Base-by-base conservation (phyloP, 2,888 invertebrate species). In the Hyposoter dolosus region DNA sequence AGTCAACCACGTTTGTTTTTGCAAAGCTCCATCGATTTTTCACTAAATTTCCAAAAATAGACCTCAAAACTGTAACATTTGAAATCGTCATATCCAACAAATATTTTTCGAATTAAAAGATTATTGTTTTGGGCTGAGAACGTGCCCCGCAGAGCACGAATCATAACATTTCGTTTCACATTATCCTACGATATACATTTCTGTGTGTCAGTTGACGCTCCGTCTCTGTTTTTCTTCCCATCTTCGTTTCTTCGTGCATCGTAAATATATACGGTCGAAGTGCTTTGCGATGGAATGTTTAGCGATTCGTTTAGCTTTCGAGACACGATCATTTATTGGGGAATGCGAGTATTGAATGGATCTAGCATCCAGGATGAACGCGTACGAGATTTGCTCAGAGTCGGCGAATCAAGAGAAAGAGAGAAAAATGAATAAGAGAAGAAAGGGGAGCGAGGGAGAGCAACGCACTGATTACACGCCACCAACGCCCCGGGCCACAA, bases 401-500 rank as follows among this genome's bases (percentile, higher is more conserved):
- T 74, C 43, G 43, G 60, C 77, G 40, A 76, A 82, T 53, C 47
- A 9, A 66, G 56, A 82, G 45, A 71, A 66, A 60, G 76, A 74
- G 66, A 66, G 72, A 65, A 7, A 28, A 50, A 53, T n/a, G 17
- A 71, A 28, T 66, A 68, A 74, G 74, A 81, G 53, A 19, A 75
- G 77, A 66, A 79, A 68, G 68, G 78, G 45, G 72, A 83, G 88
- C 69, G 68, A 53, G 53, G 81, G 72, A 84, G 87, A 88, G 85
- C 85, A 87, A 85, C 89, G 90, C 89, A 89, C 87, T 92, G 93
- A 93, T 93, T 93, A 92, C 90, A 92, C 89, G 88, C 86, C 90
- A 87, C 88, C 88, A 90, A 89, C 90, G 91, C 90, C 89, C 88
- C 86, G 89, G 89, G 90, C 89, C 87, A 89, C 87, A 71, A 69